These are phyloP conservation scores for Heteractis magnifica DNA, from an alignment of 92 coral and sea anemone species.

Conservation along the genomic window DNA sequence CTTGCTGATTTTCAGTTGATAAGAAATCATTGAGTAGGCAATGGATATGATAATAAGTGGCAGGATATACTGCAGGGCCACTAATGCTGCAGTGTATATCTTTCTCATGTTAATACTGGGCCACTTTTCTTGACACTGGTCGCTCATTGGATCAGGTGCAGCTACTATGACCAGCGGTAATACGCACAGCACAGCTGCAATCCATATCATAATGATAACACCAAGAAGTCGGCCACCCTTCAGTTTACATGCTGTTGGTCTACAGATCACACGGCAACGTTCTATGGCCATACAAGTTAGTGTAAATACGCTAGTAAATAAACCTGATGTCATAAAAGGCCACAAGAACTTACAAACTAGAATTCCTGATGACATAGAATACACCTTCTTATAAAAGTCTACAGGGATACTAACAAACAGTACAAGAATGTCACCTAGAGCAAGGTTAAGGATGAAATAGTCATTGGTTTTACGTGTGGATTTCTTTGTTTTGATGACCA, in stretches of 20 bases:
- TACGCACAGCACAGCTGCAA: constrained; percentile 59
- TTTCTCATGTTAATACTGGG: constrained; percentile 58
- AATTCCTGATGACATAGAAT: constrained; percentile 47
- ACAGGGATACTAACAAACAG: constrained; percentile 63
- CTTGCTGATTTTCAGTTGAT: constrained; percentile 38
- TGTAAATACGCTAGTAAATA: constrained; percentile 70
- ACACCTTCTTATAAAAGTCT: constrained; percentile 62
- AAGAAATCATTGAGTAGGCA: constrained; percentile 66
- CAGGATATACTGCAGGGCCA: constrained; percentile 56
- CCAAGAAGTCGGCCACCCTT: constrained; percentile 28
- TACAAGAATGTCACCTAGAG: constrained; percentile 56
- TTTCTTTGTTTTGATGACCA: constrained; percentile 63
- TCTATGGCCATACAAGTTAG: constrained; percentile 81
- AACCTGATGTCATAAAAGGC: constrained; percentile 76
- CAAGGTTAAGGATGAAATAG: constrained; percentile 69
- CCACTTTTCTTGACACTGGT: constrained; percentile 60
- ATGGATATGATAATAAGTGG: constrained; percentile 64
- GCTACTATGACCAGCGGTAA: constrained; percentile 67
- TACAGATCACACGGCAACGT: constrained; percentile 63
- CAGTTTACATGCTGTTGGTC: constrained; percentile 58
- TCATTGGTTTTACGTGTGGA: constrained; percentile 63
- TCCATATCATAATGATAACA: constrained; percentile 49
- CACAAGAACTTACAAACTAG: constrained; percentile 71
- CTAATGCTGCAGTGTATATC: constrained; percentile 55
- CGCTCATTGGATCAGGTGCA: constrained; percentile 39